Base-by-base conservation (phyloP, 2,888 invertebrate species). In the Euclidia mi region DNA sequence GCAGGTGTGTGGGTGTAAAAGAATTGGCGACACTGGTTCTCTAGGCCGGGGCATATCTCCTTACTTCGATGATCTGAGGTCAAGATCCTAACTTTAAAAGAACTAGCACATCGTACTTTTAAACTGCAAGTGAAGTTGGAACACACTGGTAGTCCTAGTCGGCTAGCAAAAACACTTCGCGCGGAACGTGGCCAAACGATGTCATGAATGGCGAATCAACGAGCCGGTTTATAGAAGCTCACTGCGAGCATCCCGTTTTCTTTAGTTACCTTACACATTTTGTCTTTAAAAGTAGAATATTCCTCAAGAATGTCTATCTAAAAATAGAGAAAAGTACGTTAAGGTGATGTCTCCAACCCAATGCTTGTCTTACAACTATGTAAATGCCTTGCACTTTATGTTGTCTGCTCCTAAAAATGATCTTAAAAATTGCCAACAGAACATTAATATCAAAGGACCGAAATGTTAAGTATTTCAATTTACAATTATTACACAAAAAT, bases 91-190 rank as follows among this genome's bases (percentile, higher is more conserved):
- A 35, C 15, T 35, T 15, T 35, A 35, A 35, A 34, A 34, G 7
- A 12, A 12, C 34, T 10, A 34, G 6, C 12, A 34, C 1, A 35
- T n/a, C 53, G 32, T 49, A 57, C 43, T 63, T 61, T 32, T 17
- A 40, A 61, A 69, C 41, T 35, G 44, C 37, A 48, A 50, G 12
- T 44, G 64, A 47, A 55, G 44, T 63, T 59, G 61, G 43, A 51
- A 63, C 56, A 40, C 20, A n/a, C 15, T 20, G 1, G 18, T 31
- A 61, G 32, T 71, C 53, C 65, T 40, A 61, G 60, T 71, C 61
- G 58, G 48, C 58, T 49, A 32, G 34, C 47, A 40, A 56, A 56
- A 67, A 69, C 51, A 65, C 56, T 68, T 61, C 15, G 40, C 38
- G 29, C 25, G 38, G 32, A 32, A 32, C 41, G 55, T 42, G 38